Evolutionary conservation across 2,888 invertebrate genomes (phyloP), one percentile per base, ranked within the genome.

Genomic region (Adelphocoris suturalis): DNA sequence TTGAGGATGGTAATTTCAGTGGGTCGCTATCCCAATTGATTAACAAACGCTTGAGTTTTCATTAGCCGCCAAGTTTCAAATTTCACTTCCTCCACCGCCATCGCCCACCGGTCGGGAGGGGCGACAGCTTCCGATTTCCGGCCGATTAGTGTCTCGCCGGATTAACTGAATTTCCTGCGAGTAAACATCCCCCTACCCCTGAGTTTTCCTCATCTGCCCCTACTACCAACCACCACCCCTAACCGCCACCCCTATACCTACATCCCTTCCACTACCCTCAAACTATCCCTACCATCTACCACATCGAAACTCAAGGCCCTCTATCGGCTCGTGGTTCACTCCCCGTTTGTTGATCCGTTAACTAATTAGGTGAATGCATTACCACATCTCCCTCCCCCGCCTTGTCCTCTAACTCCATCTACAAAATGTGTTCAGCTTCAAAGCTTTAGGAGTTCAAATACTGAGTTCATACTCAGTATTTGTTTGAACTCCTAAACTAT

Each of bases 91-190:
- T 28, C 85, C n/a, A 14, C 78, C 0, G 27, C 16, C 37, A 46
- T 5, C 46, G 13, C 46, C n/a, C n/a, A n/a, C n/a, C n/a, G n/a
- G 11, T 14, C 16, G 46, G 46, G 46, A 2, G 46, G 46, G 52
- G 23, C 82, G 82, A 82, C 82, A 82, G 52, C 52, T 48, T 48
- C 52, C 52, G 52, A 52, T 82, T 82, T 82, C 85, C 85, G 85
- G 16, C 28, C 61, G 57, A 61, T 85, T 85, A 85, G 61, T 19
- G 85, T 37, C 85, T 37, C 57, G 46, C 55, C 13, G 61, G 57
- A 61, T 85, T 61, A 61, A 85, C 57, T 85, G 85, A 57, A 61
- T 61, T 85, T 85, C 85, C 85, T 85, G 85, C 85, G 27, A 85
- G 85, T 61, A 85, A 61, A 85, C 85, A 85, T 28, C 23, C 28